Evolutionary conservation across 30 jellyfish, hydroid and myxozoan species (phyloP).

Genomic region (Turritopsis rubra): DNA sequence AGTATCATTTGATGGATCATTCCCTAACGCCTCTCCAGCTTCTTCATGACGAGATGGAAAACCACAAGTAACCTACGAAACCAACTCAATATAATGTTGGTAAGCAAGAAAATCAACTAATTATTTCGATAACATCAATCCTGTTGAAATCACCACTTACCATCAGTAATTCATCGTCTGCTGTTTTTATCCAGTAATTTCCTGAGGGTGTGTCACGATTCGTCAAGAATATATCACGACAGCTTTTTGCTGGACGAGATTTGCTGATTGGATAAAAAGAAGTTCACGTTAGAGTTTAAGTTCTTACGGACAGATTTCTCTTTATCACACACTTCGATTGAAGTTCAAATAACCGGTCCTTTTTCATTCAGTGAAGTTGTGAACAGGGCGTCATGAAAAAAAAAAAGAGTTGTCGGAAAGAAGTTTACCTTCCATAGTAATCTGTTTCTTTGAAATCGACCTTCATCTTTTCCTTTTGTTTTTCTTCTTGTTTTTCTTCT

Average conservation of each 20-base stretch:
- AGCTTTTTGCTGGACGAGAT: slow-evolving; percentile 77
- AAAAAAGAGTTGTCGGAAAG: not conserved
- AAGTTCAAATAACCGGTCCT: not conserved
- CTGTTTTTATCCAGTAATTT: slow-evolving; percentile 71
- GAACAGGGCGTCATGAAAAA: not conserved
- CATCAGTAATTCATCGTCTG: slow-evolving; percentile 68
- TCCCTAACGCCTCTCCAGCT: slow-evolving; percentile 1
- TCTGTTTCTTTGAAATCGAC: slow-evolving; percentile 17
- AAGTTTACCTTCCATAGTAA: slow-evolving; percentile 26
- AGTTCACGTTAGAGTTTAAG: too few species aligned
- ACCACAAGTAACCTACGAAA: slow-evolving; percentile 25
- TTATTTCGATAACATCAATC: not conserved
- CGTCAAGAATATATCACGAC: slow-evolving; percentile 65
- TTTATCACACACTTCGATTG: not conserved
- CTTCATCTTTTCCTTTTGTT: not conserved
- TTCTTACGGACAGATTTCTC: not conserved
- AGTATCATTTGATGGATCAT: not conserved
- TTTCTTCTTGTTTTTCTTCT: not conserved
- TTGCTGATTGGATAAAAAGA: too few species aligned
- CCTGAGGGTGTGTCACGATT: slow-evolving; percentile 70
- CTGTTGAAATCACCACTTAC: too few species aligned
- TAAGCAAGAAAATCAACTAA: not conserved
- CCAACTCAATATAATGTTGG: not conserved
- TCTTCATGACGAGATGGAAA: slow-evolving; percentile 22
- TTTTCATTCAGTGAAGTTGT: not conserved